Conservation (phyloP, 2,888 invertebrate species). For the Endotricha flammealis region DNA sequence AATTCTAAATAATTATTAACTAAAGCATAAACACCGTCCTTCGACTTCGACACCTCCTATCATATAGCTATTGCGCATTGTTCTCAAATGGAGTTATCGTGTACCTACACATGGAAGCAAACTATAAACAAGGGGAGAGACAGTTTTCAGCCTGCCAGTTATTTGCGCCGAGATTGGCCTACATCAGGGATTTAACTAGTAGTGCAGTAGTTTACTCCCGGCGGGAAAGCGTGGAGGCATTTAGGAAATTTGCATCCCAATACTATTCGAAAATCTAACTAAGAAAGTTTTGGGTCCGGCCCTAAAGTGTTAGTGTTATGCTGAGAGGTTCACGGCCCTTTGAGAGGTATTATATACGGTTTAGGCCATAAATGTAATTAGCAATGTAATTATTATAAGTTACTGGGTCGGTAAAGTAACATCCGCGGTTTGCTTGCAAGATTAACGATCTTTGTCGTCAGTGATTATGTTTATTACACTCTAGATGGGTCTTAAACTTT, state of each 20-base stretch:
- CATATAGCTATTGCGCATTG: too few species aligned
- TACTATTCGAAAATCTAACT: slow-evolving; percentile 46
- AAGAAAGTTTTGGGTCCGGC: slow-evolving; percentile 42
- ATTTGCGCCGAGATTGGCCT: slow-evolving; percentile 38
- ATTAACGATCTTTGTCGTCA: background rate
- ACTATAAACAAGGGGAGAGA: slow-evolving; percentile 5
- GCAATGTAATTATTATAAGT: slow-evolving; percentile 9
- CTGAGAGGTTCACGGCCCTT: slow-evolving; percentile 11
- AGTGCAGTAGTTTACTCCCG: slow-evolving; percentile 37
- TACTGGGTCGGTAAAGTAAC: slow-evolving; percentile 5
- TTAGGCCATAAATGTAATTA: slow-evolving; percentile 10
- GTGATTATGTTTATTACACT: background rate
- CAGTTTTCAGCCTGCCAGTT: slow-evolving; percentile 29
- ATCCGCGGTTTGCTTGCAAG: slow-evolving; percentile 2
- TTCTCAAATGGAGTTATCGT: slow-evolving; percentile 27
- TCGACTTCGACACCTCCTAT: too few species aligned
- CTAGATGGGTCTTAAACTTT: background rate
- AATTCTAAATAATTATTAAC: too few species aligned
- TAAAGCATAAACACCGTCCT: too few species aligned
- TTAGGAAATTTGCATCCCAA: slow-evolving; percentile 61
- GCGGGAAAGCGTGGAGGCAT: slow-evolving; percentile 33
- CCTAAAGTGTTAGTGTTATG: slow-evolving; percentile 23
- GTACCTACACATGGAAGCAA: slow-evolving; percentile 15
- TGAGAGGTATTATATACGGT: slow-evolving; percentile 12
- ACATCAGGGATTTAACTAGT: slow-evolving; percentile 46